Conservation (phyloP, 2,888 invertebrate species). For the Harpalus rubripes region DNA sequence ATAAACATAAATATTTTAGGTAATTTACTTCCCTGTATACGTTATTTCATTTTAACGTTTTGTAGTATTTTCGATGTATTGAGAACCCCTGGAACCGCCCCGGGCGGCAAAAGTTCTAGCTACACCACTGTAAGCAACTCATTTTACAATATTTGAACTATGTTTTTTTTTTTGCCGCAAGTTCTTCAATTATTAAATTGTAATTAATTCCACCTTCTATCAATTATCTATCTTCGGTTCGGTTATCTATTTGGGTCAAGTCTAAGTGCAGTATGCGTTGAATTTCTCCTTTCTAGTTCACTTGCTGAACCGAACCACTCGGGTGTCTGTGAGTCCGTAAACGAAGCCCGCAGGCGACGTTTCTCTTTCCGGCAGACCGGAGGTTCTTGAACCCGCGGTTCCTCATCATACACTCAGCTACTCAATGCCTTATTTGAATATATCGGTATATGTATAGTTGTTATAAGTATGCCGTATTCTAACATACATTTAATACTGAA, state of each 20-base stretch:
- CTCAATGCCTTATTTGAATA: conserved; percentile 46
- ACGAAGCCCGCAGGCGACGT: conserved; percentile 12
- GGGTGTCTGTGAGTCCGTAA: conserved; percentile 23
- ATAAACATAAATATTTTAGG: too few species aligned
- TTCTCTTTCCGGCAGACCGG: conserved; percentile 43
- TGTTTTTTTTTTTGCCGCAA: too few species aligned
- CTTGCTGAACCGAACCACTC: conserved; percentile 2
- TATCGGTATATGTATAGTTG: conserved; percentile 38
- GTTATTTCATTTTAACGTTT: too few species aligned
- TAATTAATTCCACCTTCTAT: background rate
- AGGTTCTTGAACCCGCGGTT: conserved; percentile 28
- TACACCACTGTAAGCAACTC: too few species aligned
- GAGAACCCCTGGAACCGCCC: too few species aligned
- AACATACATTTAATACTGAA: conserved; percentile 22
- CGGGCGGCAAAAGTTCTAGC: too few species aligned
- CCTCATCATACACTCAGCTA: conserved; percentile 22
- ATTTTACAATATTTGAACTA: too few species aligned
- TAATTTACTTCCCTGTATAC: too few species aligned
- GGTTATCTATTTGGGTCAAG: conserved; percentile 40
- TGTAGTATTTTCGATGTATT: too few species aligned
- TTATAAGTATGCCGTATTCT: conserved; percentile 35
- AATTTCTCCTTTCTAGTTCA: conserved; percentile 52
- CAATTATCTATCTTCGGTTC: background rate
- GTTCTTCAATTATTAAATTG: background rate
- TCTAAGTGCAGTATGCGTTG: conserved; percentile 27